Evolutionary conservation across 2,113 vertebrate species (phyloP).

Genomic region (Octodon degus): DNA sequence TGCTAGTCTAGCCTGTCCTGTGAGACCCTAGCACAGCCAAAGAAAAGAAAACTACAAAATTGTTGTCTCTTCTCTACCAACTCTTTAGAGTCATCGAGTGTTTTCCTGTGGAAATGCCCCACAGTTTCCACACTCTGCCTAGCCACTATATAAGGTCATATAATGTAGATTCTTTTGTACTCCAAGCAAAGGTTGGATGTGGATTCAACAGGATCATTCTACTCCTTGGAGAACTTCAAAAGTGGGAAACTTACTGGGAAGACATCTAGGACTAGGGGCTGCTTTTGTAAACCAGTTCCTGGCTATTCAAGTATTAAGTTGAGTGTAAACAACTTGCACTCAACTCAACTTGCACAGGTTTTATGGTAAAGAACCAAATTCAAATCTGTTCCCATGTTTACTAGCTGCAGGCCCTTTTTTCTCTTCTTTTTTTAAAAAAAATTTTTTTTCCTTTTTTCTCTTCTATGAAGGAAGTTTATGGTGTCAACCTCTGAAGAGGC

Average conservation of each 20-base stretch:
- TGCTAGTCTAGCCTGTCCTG: background rate
- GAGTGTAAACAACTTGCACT: background rate
- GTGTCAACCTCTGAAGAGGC: background rate
- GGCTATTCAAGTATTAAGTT: background rate
- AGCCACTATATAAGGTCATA: background rate
- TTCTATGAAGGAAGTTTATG: background rate
- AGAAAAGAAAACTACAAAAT: background rate
- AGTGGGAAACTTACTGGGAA: background rate
- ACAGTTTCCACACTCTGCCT: background rate
- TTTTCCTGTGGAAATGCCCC: background rate
- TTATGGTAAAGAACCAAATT: background rate
- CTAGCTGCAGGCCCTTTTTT: background rate
- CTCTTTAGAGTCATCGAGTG: background rate
- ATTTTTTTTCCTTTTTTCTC: background rate
- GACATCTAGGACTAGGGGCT: background rate
- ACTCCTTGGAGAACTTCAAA: background rate
- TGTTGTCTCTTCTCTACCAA: background rate
- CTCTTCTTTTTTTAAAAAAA: too few species aligned
- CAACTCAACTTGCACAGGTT: background rate
- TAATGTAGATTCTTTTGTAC: constrained; percentile 17
- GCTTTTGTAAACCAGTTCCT: background rate
- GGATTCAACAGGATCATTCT: background rate
- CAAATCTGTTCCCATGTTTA: background rate
- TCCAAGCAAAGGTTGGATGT: background rate
- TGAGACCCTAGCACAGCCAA: background rate